Conservation (phyloP, 2,797 vertebrate species). For the Triplophysa yarkandensis region DNA sequence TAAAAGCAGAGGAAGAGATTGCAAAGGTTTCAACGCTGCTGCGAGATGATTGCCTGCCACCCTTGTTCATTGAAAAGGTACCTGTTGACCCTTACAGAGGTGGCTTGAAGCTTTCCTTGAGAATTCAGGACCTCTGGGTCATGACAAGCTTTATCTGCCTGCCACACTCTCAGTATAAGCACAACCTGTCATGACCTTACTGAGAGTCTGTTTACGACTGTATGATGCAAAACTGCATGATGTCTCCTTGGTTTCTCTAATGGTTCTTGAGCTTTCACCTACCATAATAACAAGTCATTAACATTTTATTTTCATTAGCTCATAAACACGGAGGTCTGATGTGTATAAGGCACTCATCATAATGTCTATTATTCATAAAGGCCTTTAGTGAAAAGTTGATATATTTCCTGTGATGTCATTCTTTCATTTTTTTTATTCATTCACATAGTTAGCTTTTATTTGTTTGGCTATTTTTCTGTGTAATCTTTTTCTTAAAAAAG, state of each 20-base stretch:
- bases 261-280: background rate
- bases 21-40: constrained; percentile 19
- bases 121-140: constrained; percentile 3
- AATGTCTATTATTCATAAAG: background rate
- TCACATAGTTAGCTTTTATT: too few relatives aligned
- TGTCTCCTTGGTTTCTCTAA: constrained; percentile 8
- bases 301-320: background rate
- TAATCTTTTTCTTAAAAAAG: too few relatives aligned
- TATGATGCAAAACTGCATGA: background rate
- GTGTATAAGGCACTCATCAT: background rate
- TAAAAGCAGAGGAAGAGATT: constrained; percentile 4
- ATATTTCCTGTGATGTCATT: background rate
- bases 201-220: background rate
- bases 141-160: constrained; percentile 3
- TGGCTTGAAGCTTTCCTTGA: background rate
- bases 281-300: background rate
- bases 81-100: background rate
- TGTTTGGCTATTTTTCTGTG: too few relatives aligned
- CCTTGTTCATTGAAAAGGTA: constrained; percentile 9
- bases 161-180: background rate
- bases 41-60: constrained; percentile 8
- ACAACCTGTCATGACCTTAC: background rate
- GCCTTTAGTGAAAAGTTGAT: background rate
- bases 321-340: background rate
- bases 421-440: too few relatives aligned